Evolutionary conservation across 2,797 vertebrate genomes (phyloP).

Genomic region (Myripristis jacobus): DNA sequence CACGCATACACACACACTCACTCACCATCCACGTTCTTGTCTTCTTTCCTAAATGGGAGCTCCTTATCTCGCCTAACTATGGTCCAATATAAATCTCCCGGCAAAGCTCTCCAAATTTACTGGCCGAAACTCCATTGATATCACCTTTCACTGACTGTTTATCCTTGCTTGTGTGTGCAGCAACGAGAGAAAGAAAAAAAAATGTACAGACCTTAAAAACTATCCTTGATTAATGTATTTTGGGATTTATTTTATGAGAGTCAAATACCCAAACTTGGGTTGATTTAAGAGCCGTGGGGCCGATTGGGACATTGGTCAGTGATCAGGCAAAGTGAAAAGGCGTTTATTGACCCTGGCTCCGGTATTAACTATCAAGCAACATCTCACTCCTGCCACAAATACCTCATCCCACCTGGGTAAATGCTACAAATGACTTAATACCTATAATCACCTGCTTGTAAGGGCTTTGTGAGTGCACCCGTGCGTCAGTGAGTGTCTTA

Average conservation of each 20-base stretch:
- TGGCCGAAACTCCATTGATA: conserved; percentile 44
- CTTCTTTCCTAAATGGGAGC: conserved; percentile 31
- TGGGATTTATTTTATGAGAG: conserved; percentile 35
- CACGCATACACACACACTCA: not conserved
- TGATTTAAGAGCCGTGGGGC: conserved; percentile 40
- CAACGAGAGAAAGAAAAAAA: conserved; percentile 27
- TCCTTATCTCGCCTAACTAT: conserved; percentile 53
- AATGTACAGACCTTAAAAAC: conserved; percentile 47
- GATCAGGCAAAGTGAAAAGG: conserved; percentile 10
- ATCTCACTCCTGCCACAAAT: conserved; percentile 24
- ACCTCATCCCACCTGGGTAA: conserved; percentile 19
- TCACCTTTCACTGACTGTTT: conserved; percentile 55
- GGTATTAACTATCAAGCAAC: conserved; percentile 29
- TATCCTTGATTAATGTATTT: conserved; percentile 56
- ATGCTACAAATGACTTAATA: conserved; percentile 40
- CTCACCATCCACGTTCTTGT: conserved; percentile 27
- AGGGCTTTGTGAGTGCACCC: conserved; percentile 30
- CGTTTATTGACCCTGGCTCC: conserved; percentile 18
- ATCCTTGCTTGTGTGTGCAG: conserved; percentile 33
- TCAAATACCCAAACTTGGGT: conserved; percentile 25
- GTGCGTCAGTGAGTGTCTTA: conserved; percentile 30
- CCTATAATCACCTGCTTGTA: conserved; percentile 45
- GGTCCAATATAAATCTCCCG: conserved; percentile 53
- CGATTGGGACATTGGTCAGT: conserved; percentile 13
- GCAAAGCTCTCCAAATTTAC: conserved; percentile 41